These are phyloP conservation scores for Callorhinus ursinus DNA, from an alignment of 2,113 vertebrate species.

Conservation along the genomic window DNA sequence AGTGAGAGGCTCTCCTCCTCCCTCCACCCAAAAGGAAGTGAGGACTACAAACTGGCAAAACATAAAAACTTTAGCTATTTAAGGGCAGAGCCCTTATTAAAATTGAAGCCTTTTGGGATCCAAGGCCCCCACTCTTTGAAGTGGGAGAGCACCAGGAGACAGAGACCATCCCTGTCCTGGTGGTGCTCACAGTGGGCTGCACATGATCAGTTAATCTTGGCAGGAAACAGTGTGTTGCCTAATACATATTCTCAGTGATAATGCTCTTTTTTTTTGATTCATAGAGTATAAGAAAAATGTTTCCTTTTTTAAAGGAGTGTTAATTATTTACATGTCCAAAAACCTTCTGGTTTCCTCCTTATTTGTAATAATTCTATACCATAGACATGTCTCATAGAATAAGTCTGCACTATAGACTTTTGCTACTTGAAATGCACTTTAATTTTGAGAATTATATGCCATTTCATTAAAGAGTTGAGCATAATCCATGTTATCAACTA, in stretches of 20 bases:
- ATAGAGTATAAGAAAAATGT: background rate
- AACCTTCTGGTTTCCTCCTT: background rate
- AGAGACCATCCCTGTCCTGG: background rate
- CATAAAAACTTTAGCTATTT: background rate
- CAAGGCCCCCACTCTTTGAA: background rate
- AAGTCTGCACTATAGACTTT: background rate
- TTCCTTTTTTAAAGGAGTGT: background rate
- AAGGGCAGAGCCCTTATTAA: background rate
- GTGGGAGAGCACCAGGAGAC: rapidly evolving
- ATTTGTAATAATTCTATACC: background rate
- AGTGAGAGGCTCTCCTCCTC: background rate
- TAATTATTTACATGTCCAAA: background rate
- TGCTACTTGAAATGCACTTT: background rate
- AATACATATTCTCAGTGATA: background rate
- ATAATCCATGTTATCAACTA: background rate
- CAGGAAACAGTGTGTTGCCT: background rate
- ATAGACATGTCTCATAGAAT: no score
- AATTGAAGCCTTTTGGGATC: background rate
- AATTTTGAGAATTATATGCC: background rate
- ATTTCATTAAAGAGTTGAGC: background rate
- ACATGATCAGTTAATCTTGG: rapidly evolving
- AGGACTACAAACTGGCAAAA: background rate
- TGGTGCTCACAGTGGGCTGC: rapidly evolving
- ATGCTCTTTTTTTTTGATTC: background rate
- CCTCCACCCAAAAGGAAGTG: background rate